Conservation (phyloP, 2,797 vertebrate species). For the Aselliscus stoliczkanus region DNA sequence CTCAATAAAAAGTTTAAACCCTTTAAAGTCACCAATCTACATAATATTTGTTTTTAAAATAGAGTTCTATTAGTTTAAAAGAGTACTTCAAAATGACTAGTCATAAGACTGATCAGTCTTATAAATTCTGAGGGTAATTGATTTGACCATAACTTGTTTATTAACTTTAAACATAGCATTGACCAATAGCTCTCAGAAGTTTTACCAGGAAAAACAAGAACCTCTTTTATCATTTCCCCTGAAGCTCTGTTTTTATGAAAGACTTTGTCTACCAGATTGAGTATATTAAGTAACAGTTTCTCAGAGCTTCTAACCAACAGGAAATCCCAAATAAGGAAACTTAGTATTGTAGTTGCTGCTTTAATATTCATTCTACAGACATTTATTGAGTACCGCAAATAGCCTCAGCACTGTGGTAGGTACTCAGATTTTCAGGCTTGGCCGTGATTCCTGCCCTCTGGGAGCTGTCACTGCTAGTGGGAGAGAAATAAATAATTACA, state of each 20-base stretch:
- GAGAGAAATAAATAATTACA: not conserved
- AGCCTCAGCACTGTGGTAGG: not conserved
- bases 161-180: not conserved
- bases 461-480: not conserved
- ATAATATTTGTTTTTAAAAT: conserved; percentile 1
- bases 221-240: not conserved
- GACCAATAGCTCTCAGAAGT: not conserved
- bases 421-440: not conserved
- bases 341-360: not conserved
- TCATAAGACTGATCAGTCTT: not conserved
- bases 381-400: not conserved
- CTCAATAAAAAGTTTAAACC: not conserved
- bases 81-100: not conserved
- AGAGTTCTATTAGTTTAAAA: not conserved
- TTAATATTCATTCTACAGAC: not conserved
- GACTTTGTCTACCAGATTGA: not conserved
- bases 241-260: not conserved
- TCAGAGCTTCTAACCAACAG: not conserved
- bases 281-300: not conserved
- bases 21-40: not conserved
- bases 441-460: not conserved
- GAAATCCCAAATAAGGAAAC: not conserved
- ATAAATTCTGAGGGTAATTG: not conserved
- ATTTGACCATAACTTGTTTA: not conserved
- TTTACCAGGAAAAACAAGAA: not conserved